Evolutionary conservation across 2,113 vertebrate genomes (phyloP), one percentile per base, ranked within the genome.

Genomic region (Patagioenas fasciata): DNA sequence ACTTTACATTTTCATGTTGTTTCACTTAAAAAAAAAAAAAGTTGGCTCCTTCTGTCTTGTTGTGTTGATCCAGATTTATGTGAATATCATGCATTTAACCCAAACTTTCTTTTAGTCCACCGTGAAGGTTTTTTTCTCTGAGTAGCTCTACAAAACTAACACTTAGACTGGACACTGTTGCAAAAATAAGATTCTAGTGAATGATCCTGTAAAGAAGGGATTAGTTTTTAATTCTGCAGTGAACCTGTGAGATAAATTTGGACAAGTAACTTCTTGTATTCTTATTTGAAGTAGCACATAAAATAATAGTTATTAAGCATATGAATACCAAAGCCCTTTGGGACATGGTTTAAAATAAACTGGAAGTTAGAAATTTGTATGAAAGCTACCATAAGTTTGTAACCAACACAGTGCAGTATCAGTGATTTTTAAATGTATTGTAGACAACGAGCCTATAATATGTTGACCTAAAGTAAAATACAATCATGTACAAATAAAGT

Each of bases 191-290:
- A 40, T 53, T 64, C 29, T 58, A 29, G 23, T 81, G 69, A 58
- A 23, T n/a, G 20, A 29, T 42, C 13, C 1, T 1, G 1, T 80
- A 48, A 60, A 44, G n/a, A 5, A 32, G 5, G 16, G 18, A 24
- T 77, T 34, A 15, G 3, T 51, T 81, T 89, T 86, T 65, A 29
- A 19, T 58, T 80, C 23, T 80, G 42, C 83, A 60, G 12, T 1
- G 4, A 48, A 60, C 4, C 7, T 28, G 6, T 81, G 34, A 61
- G 13, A 24, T n/a, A 66, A 21, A 32, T 71, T 60, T 65, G 13
- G 48, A 16, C 13, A 64, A 23, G 19, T 54, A 34, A 61, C 4
- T 4, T 85, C 28, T 25, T 19, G 5, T 54, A 26, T 79, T 88
- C 9, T 60, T 4, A 26, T 10, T 82, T 21, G 42, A 79, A 75